Percentiles rank a stretch among this genome's conserved stretches.
These are phyloP conservation scores for Myoxocephalus aenaeus DNA, from an alignment of 2,797 vertebrate genomes.

Conservation along the genomic window DNA sequence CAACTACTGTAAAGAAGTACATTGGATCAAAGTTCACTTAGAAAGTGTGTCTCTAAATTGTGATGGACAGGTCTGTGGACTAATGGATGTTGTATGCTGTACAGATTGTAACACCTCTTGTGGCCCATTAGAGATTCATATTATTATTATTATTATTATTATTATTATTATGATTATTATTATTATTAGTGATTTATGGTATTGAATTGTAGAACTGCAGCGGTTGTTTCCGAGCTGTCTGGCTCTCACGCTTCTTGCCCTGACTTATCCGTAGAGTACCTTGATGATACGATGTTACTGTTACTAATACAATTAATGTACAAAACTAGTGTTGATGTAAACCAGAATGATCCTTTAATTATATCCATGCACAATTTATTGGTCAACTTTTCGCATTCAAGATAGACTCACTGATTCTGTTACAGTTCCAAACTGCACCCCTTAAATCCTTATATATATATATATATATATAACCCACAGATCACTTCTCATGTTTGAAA, in stretches of 20 bases:
- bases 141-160: background rate
- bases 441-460: background rate
- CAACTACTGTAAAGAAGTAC: background rate
- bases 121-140: too few species aligned
- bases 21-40: background rate
- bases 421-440: background rate
- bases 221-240: background rate
- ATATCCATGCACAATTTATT: background rate
- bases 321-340: background rate
- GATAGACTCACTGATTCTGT: background rate
- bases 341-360: background rate
- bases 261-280: background rate
- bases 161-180: too few species aligned
- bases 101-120: background rate
- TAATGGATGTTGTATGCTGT: background rate
- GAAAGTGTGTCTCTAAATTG: background rate
- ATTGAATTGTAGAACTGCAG: background rate
- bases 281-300: background rate
- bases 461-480: too few species aligned
- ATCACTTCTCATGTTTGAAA: background rate
- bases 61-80: background rate
- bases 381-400: background rate
- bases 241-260: background rate
- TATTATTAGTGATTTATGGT: background rate
- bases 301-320: background rate